phyloP scores from a whole-genome alignment of 1,140 invertebrate species.

The Sitodiplosis mosellana region DNA sequence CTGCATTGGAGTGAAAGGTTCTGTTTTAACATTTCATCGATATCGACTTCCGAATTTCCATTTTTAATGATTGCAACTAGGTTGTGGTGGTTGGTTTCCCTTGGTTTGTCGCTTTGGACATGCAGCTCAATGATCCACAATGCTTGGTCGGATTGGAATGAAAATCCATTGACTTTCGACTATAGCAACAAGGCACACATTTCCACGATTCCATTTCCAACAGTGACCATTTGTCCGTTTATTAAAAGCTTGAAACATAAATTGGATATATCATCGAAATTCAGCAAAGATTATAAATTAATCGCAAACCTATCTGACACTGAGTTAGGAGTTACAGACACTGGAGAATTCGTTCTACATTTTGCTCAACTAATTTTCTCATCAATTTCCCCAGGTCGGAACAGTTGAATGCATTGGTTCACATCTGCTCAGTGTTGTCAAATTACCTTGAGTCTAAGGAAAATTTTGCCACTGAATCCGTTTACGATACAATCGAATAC shows the following conservation, averaged over 20 bases:
- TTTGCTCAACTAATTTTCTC: too few species aligned
- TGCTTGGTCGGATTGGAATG: conserved; percentile 39
- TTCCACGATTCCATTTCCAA: conserved; percentile 41
- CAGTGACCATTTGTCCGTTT: conserved; percentile 39
- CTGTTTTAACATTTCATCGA: background rate
- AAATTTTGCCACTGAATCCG: background rate
- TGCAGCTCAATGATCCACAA: conserved; percentile 8
- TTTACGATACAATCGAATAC: background rate
- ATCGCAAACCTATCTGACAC: background rate
- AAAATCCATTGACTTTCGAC: conserved; percentile 39
- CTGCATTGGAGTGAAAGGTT: background rate
- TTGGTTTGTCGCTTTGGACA: background rate
- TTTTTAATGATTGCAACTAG: background rate
- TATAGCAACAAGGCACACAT: conserved; percentile 30
- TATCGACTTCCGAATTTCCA: background rate
- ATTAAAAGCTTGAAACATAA: conserved; percentile 28
- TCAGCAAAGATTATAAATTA: background rate
- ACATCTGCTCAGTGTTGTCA: background rate
- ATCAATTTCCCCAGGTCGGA: too few species aligned
- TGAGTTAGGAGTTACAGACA: background rate
- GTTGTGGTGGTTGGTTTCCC: background rate
- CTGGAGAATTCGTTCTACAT: too few species aligned
- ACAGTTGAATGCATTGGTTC: background rate
- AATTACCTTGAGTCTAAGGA: background rate
- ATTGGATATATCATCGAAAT: too few species aligned